Percentiles rank a stretch among this genome's conserved stretches.
Conservation (phyloP, 2,888 invertebrate species). For the Tuta absoluta region DNA sequence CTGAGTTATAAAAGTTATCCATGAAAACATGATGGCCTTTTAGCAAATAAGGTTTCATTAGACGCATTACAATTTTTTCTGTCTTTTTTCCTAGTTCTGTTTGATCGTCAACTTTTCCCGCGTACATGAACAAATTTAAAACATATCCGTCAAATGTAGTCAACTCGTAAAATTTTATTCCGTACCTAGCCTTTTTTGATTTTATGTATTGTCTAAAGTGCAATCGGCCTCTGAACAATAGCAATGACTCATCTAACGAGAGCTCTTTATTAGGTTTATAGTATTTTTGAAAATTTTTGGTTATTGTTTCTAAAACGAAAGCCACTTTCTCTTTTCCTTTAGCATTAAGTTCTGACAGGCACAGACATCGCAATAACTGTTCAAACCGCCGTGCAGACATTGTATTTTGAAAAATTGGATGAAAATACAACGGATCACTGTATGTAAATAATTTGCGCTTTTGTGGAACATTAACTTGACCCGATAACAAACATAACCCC, state of each 20-base stretch:
- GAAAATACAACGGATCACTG: conserved; percentile 14
- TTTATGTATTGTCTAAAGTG: conserved; percentile 21
- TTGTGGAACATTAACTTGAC: conserved; percentile 15
- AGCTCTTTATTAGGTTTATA: conserved; percentile 17
- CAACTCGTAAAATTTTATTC: conserved; percentile 16
- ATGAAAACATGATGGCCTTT: conserved; percentile 32
- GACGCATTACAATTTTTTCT: conserved; percentile 25
- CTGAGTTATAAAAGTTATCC: conserved; percentile 31
- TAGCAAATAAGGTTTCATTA: conserved; percentile 29
- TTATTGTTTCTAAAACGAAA: neutral
- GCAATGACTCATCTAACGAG: conserved; percentile 15
- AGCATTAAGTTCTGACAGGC: neutral
- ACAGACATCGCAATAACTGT: conserved; percentile 15
- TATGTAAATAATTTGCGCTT: conserved; percentile 18
- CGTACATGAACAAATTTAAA: conserved; percentile 33
- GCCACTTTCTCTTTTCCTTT: conserved; percentile 13
- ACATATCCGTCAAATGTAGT: conserved; percentile 32
- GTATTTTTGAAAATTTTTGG: neutral
- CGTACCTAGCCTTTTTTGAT: too few species aligned
- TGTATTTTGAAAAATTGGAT: conserved; percentile 10
- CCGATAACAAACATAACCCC: conserved; percentile 12
- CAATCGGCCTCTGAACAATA: conserved; percentile 18
- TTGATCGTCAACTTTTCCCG: conserved; percentile 24
- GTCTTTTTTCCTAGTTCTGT: conserved; percentile 23
- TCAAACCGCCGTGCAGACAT: conserved; percentile 19